Conservation (phyloP, 2,888 invertebrate species). For the Coleophora flavipennella region DNA sequence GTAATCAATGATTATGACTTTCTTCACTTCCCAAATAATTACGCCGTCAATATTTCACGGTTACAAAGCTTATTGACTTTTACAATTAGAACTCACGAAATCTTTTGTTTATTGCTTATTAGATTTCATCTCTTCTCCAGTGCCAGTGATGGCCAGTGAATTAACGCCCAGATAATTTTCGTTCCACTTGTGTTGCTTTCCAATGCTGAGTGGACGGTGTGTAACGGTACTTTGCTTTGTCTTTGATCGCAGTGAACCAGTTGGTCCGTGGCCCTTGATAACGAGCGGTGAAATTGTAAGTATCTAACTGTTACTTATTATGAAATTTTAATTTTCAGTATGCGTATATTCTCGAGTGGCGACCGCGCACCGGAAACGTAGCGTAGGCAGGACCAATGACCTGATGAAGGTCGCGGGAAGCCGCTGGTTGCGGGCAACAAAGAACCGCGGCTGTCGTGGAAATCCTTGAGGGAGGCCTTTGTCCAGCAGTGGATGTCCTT, state of each 20-base stretch:
- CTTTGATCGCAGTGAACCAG: conserved; percentile 29
- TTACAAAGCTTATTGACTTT: conserved; percentile 7
- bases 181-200: conserved; percentile 60
- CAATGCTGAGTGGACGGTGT: conserved; percentile 25
- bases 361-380: too few relatives aligned
- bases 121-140: conserved; percentile 22
- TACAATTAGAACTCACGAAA: conserved; percentile 1
- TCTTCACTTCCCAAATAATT: background rate
- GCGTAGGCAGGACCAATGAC: too few relatives aligned
- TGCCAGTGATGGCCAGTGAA: conserved; percentile 32
- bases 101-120: conserved; percentile 11
- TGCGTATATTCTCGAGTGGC: too few relatives aligned
- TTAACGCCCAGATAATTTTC: conserved; percentile 49
- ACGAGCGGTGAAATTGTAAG: conserved; percentile 15
- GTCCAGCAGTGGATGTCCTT: too few relatives aligned
- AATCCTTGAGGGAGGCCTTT: too few relatives aligned
- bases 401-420: too few relatives aligned
- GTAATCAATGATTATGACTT: too few relatives aligned
- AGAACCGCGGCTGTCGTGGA: too few relatives aligned
- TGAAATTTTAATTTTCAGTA: too few relatives aligned
- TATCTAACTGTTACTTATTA: too few relatives aligned
- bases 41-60: background rate
- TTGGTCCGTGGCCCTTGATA: conserved; percentile 27
- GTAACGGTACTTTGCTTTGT: conserved; percentile 57
- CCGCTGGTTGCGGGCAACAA: too few relatives aligned